Evolutionary conservation across 64 coral and sea anemone species (phyloP).

Genomic region (Montipora capricornis): DNA sequence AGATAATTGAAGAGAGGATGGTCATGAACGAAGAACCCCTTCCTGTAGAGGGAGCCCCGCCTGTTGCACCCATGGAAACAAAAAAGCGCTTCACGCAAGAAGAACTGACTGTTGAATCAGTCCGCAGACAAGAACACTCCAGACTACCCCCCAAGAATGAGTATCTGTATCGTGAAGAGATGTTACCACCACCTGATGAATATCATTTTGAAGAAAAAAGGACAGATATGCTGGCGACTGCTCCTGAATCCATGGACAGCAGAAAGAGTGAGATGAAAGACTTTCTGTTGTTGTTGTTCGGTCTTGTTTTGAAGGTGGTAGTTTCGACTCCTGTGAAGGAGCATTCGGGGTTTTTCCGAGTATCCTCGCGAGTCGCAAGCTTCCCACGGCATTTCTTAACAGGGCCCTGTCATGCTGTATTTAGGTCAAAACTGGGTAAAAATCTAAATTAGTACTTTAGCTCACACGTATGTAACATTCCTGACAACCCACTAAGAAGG

Average conservation of each 20-base stretch:
- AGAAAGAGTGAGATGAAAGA: constrained; percentile 60
- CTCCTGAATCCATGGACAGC: constrained; percentile 54
- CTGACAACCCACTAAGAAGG: too few species aligned
- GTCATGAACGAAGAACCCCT: constrained; percentile 46
- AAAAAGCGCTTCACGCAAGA: constrained; percentile 48
- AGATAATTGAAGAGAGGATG: constrained; percentile 68
- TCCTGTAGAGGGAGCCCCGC: constrained; percentile 43
- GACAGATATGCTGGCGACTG: constrained; percentile 36
- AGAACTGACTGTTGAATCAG: constrained; percentile 47
- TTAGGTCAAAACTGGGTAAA: too few species aligned
- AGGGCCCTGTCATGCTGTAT: too few species aligned
- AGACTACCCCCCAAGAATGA: constrained; percentile 26
- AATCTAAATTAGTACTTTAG: too few species aligned
- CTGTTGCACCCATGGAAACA: background rate
- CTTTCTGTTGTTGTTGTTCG: background rate
- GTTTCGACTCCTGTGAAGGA: too few species aligned
- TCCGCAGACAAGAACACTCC: constrained; percentile 14
- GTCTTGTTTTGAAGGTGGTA: too few species aligned
- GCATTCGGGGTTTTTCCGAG: too few species aligned
- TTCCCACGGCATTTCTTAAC: too few species aligned
- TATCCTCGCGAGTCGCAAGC: too few species aligned
- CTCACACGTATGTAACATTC: too few species aligned
- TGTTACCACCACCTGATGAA: constrained; percentile 52
- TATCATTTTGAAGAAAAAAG: constrained; percentile 76
- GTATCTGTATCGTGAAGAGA: constrained; percentile 33